Base-by-base conservation (phyloP, 2,797 vertebrate species). In the Bovichtus variegatus region DNA sequence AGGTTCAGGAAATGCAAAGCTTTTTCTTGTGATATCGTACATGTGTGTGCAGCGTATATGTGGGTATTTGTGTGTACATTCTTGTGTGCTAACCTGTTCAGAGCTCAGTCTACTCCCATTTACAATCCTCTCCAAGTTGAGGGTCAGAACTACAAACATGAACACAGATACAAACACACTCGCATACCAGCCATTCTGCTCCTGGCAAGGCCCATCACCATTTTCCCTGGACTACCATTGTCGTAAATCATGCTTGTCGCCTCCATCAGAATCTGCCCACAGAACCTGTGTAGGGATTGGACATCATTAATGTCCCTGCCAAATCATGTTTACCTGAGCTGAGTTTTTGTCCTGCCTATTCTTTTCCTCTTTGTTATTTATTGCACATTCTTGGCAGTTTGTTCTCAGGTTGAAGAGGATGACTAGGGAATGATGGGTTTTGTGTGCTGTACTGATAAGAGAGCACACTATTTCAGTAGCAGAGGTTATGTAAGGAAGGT, bases 231-330 rank as follows among this genome's bases (percentile, higher is more conserved):
- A 81, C 84, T 66, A 58, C 76, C 76, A 76, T 85, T 91, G 88
- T 92, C 81, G 78, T 94, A 92, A 93, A 95, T 95, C 91, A 93
- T 71, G 80, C 80, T 86, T 88, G 85, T 89, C 80, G 80, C 74
- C 82, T 86, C 76, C 81, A 87, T 89, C 88, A 89, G 71, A 87
- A 89, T 85, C 77, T 87, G 81, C 86, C 91, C 82, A 87, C 74
- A 76, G 69, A 89, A 83, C 86, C 76, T 82, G 85, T 88, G 78
- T 86, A 80, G 80, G 83, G 81, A 88, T 77, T 85, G 90, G 81
- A 87, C 83, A 80, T 84, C 87, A 89, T 93, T 94, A 91, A 87
- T 84, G 90, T 88, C 80, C 34, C 67, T 89, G 89, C 91, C 91
- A 91, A 90, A 80, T 86, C 78, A 80, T 89, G 87, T 91, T 90